Percentiles rank a stretch among this genome's conserved stretches.
These are phyloP conservation scores for Urocitellus parryii DNA, from an alignment of 2,113 vertebrate species.

Conservation along the genomic window DNA sequence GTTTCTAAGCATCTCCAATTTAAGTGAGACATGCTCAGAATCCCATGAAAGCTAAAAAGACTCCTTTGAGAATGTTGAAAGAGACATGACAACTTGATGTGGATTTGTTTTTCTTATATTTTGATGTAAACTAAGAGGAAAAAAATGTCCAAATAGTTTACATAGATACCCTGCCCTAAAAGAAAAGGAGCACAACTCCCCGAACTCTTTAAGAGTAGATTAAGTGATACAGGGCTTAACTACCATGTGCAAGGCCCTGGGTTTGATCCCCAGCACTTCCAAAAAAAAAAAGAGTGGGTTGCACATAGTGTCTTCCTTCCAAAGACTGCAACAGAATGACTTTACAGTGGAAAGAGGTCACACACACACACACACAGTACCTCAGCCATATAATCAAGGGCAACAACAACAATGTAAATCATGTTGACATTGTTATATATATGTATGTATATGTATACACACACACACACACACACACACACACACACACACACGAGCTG, in stretches of 20 bases:
- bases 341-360: not conserved
- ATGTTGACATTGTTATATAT: not conserved
- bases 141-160: not conserved
- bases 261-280: not conserved
- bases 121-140: not conserved
- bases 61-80: not conserved
- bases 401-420: not conserved
- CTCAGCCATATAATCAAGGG: not conserved
- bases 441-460: not conserved
- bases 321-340: not conserved
- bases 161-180: not conserved
- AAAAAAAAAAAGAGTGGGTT: not conserved
- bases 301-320: not conserved
- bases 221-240: not conserved
- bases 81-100: not conserved
- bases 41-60: constrained; percentile 1
- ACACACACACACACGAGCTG: too few relatives aligned
- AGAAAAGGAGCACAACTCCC: not conserved
- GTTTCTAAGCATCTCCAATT: not conserved
- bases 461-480: too few relatives aligned
- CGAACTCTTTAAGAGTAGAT: not conserved
- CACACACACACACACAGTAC: too few relatives aligned
- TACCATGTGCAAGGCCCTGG: not conserved
- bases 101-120: not conserved
- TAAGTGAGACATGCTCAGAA: constrained; percentile 18